Conservation (phyloP, 2,797 vertebrate species). For the Alcedo quadribrachys region DNA sequence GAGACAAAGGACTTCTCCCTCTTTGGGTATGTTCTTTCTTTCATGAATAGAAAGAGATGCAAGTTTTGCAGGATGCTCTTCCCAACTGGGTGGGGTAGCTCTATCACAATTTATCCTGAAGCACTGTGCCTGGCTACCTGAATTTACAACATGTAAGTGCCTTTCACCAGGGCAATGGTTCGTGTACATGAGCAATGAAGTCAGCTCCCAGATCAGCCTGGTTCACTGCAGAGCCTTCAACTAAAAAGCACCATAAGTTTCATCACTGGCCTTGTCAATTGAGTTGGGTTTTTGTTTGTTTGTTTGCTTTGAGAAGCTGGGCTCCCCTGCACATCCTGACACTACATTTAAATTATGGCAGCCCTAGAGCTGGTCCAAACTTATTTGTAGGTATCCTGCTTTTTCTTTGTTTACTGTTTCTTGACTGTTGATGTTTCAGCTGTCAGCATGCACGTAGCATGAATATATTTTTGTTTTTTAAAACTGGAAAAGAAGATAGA, state of each 20-base stretch:
- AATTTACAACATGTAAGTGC: not conserved
- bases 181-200: not conserved
- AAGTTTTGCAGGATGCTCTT: not conserved
- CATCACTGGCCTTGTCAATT: not conserved
- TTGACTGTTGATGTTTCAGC: constrained; percentile 31
- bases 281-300: not conserved
- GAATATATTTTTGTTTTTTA: constrained; percentile 30
- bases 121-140: not conserved
- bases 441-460: constrained; percentile 24
- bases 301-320: not conserved
- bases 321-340: not conserved
- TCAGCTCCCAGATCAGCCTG: not conserved
- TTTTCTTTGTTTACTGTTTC: constrained; percentile 37
- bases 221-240: not conserved
- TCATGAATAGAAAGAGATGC: not conserved
- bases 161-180: not conserved
- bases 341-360: not conserved
- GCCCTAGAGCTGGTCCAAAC: not conserved
- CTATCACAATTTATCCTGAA: not conserved
- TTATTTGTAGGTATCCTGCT: not conserved
- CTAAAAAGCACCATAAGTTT: not conserved
- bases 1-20: not conserved
- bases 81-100: not conserved
- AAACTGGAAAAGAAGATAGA: not conserved
- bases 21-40: not conserved